These are phyloP conservation scores for Phengaris arion DNA, from an alignment of 2,888 invertebrate genomes.

Conservation along the genomic window DNA sequence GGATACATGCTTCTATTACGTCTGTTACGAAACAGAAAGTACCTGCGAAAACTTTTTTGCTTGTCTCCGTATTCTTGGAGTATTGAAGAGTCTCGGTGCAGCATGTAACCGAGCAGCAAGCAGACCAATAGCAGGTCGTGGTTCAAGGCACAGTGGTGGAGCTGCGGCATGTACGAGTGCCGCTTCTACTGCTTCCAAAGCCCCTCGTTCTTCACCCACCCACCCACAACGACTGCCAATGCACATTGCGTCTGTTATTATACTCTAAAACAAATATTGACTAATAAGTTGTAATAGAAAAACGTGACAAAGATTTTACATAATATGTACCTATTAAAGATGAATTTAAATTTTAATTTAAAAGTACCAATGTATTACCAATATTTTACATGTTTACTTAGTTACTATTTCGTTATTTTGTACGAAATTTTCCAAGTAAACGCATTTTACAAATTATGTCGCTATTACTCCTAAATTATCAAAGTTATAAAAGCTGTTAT, in stretches of 20 bases:
- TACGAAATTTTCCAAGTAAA: too few species aligned
- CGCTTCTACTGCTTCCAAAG: slow-evolving; percentile 84
- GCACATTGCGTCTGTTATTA: slow-evolving; percentile 82
- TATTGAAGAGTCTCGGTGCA: slow-evolving; percentile 85
- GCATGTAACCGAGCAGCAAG: slow-evolving; percentile 88
- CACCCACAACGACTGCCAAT: slow-evolving; percentile 79
- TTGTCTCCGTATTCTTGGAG: slow-evolving; percentile 85
- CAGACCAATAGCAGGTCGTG: slow-evolving; percentile 89
- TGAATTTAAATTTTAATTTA: too few species aligned
- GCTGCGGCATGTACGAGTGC: slow-evolving; percentile 91
- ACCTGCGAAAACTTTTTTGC: slow-evolving; percentile 89
- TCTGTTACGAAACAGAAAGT: slow-evolving; percentile 35
- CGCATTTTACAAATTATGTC: too few species aligned
- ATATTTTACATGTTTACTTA: too few species aligned
- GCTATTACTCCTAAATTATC: too few species aligned
- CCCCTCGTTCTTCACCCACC: slow-evolving; percentile 87
- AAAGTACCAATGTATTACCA: too few species aligned
- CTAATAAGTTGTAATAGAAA: neutral
- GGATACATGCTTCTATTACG: neutral
- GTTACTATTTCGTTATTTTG: too few species aligned
- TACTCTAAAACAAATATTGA: slow-evolving; percentile 66
- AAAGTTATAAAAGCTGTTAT: too few species aligned
- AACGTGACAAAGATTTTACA: too few species aligned
- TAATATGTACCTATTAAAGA: too few species aligned
- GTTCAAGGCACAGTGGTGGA: slow-evolving; percentile 93